phyloP scores from a whole-genome alignment of 2,113 vertebrate genomes.

The Thermophis baileyi region DNA sequence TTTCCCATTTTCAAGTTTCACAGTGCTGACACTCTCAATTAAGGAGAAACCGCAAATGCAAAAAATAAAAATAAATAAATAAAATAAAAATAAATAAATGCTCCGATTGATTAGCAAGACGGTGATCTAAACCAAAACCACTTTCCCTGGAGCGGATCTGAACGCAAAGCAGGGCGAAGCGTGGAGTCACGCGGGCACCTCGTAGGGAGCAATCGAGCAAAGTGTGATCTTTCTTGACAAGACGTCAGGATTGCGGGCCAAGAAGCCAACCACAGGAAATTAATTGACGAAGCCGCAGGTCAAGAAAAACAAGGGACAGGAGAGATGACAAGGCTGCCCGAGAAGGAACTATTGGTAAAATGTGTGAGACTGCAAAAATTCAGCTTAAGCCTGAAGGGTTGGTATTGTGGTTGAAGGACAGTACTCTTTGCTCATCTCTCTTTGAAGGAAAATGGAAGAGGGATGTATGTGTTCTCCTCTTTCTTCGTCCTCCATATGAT shows the following conservation, averaged over 20 bases:
- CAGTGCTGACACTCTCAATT: conserved; percentile 2
- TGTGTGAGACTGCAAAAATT: background rate
- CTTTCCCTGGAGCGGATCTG: background rate
- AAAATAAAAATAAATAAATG: background rate
- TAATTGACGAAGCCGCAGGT: background rate
- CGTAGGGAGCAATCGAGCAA: background rate
- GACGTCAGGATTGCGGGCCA: background rate
- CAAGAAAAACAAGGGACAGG: background rate
- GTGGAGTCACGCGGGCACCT: background rate
- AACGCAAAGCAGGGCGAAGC: background rate
- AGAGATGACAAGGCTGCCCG: background rate
- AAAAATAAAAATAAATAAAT: background rate
- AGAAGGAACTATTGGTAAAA: background rate
- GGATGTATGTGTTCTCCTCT: no score
- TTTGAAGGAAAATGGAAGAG: background rate
- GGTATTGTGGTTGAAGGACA: background rate
- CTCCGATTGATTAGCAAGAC: background rate
- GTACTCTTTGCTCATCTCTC: background rate
- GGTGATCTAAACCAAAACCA: background rate
- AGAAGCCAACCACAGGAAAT: background rate
- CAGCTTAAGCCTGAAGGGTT: background rate
- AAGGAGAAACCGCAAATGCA: background rate
- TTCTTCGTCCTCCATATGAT: background rate
- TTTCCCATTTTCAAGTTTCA: background rate
- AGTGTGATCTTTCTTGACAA: background rate